Evolutionary conservation across 2,113 vertebrate genomes (phyloP).

Genomic region (Phyllostomus discolor): DNA sequence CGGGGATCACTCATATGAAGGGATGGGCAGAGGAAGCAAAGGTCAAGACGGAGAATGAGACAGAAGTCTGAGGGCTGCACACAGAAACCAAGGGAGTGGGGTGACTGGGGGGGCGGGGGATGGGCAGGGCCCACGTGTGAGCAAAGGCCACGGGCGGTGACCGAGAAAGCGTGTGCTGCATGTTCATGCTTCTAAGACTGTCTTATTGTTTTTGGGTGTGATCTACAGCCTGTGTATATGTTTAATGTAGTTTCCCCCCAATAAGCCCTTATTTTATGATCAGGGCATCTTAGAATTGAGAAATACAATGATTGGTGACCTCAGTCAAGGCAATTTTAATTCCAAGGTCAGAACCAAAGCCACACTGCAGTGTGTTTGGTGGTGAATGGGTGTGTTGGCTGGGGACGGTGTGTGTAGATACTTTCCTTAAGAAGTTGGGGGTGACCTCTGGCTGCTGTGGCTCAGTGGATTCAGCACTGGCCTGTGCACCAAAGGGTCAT

Average conservation of each 20-base stretch:
- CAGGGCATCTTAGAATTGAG: background rate
- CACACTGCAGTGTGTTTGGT: background rate
- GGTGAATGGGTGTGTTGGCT: background rate
- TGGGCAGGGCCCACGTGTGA: background rate
- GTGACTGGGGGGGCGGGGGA: background rate
- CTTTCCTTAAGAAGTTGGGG: background rate
- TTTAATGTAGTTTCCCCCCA: background rate
- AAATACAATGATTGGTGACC: background rate
- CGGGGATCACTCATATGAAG: background rate
- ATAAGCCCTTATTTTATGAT: background rate
- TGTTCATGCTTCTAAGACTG: background rate
- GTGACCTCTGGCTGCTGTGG: background rate
- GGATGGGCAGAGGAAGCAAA: background rate
- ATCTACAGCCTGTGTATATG: background rate
- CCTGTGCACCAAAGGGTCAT: no score
- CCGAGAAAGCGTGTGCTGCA: background rate
- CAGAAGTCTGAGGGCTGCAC: background rate
- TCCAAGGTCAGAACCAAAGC: background rate
- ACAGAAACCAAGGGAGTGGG: background rate
- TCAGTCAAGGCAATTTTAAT: background rate
- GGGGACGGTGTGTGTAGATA: background rate
- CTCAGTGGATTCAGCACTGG: no score
- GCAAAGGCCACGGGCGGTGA: background rate
- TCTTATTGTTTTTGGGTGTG: background rate
- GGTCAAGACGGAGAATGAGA: background rate